Conservation (phyloP, 2,113 vertebrate species). For the Notothenia coriiceps region DNA sequence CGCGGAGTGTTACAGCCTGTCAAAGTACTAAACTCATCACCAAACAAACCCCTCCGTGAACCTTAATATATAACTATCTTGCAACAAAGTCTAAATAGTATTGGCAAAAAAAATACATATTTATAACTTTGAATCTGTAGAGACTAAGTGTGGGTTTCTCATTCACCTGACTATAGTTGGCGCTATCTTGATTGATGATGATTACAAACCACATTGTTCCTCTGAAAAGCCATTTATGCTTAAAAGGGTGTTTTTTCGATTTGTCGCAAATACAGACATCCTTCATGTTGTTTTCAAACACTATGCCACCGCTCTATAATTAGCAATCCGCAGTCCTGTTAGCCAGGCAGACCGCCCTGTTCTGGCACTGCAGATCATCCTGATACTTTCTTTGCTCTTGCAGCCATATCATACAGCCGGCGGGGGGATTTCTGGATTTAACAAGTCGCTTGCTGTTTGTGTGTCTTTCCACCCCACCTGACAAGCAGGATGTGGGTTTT, state of each 20-base stretch:
- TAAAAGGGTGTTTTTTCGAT: constrained; percentile 5
- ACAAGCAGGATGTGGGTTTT: constrained; percentile 54
- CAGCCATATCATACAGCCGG: constrained; percentile 46
- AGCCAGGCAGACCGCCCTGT: constrained; percentile 29
- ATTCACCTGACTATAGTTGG: neutral
- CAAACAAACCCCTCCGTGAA: constrained; percentile 7
- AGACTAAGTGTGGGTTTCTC: neutral
- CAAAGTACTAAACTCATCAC: neutral
- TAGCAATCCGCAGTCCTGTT: constrained; percentile 27
- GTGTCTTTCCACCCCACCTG: constrained; percentile 55
- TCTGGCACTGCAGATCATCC: constrained; percentile 17
- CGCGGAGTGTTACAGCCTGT: neutral
- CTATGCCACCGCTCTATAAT: constrained; percentile 34
- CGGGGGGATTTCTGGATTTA: constrained; percentile 54
- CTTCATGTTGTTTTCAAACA: constrained; percentile 11
- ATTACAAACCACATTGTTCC: constrained; percentile 22
- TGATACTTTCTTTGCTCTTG: constrained; percentile 32
- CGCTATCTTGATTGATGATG: no score
- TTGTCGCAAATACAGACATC: neutral
- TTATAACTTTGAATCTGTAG: neutral
- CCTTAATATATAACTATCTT: neutral
- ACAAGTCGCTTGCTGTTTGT: constrained; percentile 52
- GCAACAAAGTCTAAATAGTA: neutral
- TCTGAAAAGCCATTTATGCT: constrained; percentile 16
- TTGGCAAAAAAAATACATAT: neutral